Base-by-base conservation (phyloP, 2,113 vertebrate species). In the Turdus rufiventris region DNA sequence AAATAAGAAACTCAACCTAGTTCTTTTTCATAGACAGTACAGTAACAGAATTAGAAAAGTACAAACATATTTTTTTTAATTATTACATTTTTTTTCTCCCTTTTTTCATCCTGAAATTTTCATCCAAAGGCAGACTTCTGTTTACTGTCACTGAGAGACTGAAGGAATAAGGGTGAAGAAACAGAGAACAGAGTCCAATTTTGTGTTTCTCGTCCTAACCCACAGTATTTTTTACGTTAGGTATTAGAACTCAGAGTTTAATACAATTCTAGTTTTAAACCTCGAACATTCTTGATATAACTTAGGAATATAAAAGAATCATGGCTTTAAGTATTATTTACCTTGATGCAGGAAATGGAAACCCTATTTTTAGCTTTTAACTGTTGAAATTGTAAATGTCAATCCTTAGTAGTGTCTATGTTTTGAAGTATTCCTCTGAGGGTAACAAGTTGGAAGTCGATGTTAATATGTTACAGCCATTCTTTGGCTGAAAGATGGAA, bases 401-500 rank as follows among this genome's bases (percentile, higher is more conserved):
- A 90, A 3, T 58, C 34, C 51, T 74, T 71, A 60, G 53, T 76
- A 76, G 45, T 70, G 38, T n/a, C 71, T 47, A 33, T 70, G 48
- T 74, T 95, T 63, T 58, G 73, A 29, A 79, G 65, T 90, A 85
- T 73, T 88, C 60, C 78, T 94, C 54, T 67, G 73, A 89, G 76
- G 56, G 33, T 88, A 91, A 42, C 29, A 89, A 91, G 66, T 82
- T 86, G 73, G 65, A 93, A 96, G 90, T 65, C 91, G 91, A 33
- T 85, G 34, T 20, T 91, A 85, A 68, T 71, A 74, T 31, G 18
- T 91, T 94, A 66, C 61, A 78, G 29, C 42, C 72, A 74, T 86
- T 94, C 79, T 88, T 86, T 61, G 60, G 58, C 56, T 94, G 80
- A 93, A 95, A 96, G 62, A 89, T 34, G n/a, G 62, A 66, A 87